Evolutionary conservation across 1,140 invertebrate species (phyloP), one percentile per base, ranked within the genome.

Genomic region (Drosophila pseudoobscura): DNA sequence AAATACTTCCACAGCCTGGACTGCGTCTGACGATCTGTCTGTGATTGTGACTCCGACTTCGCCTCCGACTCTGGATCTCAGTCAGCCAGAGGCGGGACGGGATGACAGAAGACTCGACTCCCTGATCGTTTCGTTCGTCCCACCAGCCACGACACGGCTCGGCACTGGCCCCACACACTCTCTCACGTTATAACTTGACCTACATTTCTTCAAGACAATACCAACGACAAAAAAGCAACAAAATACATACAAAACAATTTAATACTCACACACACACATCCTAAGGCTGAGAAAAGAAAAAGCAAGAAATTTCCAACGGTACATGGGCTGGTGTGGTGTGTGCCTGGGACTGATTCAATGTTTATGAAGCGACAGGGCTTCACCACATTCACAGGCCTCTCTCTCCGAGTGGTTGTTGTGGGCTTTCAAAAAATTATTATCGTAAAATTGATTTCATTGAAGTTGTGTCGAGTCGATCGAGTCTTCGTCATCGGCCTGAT

Each of bases 391-490:
- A 60, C 78, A 59, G 69, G 50, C 68, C 43, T 51, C 46, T 70
- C 53, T 53, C 55, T 22, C 13, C 41, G n/a, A 43, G 31, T 45
- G 50, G 41, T 45, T 55, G 45, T 50, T 55, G 51, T 22, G 50
- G 64, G 65, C 78, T 75, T 73, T 82, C 79, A 80, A 78, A 87
- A 78, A 88, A 76, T 83, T 76, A 89, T 88, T 88, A 88, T 88
- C 83, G 83, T 88, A 84, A 88, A 88, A 88, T 88, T 88, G 84
- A 84, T 89, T 88, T 88, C 83, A 88, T 88, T 88, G 83, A 88
- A 88, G 83, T 77, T 64, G 79, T 75, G 79, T 75, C 59, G 78
- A 50, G 56, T 41, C 39, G 47, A 58, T 50, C 53, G 44, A 41
- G 59, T 45, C 69, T 56, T 77, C 49, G 73, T 62, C 78, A 59